Evolutionary conservation across 1,140 invertebrate genomes (phyloP).

Genomic region (Meloidogyne hapla): DNA sequence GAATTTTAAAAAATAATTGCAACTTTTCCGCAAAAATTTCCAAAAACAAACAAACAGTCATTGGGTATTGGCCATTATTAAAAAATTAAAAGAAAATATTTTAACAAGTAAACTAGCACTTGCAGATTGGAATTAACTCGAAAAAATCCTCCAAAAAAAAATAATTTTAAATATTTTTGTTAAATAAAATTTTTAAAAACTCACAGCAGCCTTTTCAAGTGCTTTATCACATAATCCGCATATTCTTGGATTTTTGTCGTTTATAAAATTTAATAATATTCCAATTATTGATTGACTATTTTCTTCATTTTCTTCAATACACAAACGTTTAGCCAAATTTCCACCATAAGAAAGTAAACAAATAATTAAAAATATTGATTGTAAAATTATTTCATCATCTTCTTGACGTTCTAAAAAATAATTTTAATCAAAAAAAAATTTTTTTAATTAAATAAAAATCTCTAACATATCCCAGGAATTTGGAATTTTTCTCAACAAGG

Average conservation of each 20-base stretch:
- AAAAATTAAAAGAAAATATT: too few species aligned
- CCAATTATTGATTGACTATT: slow-evolving; percentile 24
- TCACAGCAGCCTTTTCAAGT: slow-evolving; percentile 83
- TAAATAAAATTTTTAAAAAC: slow-evolving; percentile 45
- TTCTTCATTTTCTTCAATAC: slow-evolving; percentile 37
- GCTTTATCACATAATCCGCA: slow-evolving; percentile 85
- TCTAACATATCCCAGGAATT: too few species aligned
- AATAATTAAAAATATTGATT: slow-evolving; percentile 92
- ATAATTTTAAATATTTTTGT: not conserved
- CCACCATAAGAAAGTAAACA: slow-evolving; percentile 81
- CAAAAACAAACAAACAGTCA: too few species aligned
- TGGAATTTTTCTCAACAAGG: too few species aligned
- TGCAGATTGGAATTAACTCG: too few species aligned
- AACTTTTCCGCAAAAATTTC: too few species aligned
- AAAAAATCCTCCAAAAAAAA: too few species aligned
- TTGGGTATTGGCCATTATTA: too few species aligned
- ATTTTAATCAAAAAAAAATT: slow-evolving; percentile 5
- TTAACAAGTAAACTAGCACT: too few species aligned
- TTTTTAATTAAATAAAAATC: not conserved
- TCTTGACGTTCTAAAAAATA: slow-evolving; percentile 79
- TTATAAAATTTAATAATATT: slow-evolving; percentile 92
- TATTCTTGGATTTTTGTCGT: slow-evolving; percentile 90
- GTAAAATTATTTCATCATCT: slow-evolving; percentile 90
- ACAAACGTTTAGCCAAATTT: slow-evolving; percentile 78
- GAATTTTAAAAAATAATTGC: too few species aligned